Evolutionary conservation across 2,113 vertebrate genomes (phyloP).

Genomic region (Toxostoma redivivum): DNA sequence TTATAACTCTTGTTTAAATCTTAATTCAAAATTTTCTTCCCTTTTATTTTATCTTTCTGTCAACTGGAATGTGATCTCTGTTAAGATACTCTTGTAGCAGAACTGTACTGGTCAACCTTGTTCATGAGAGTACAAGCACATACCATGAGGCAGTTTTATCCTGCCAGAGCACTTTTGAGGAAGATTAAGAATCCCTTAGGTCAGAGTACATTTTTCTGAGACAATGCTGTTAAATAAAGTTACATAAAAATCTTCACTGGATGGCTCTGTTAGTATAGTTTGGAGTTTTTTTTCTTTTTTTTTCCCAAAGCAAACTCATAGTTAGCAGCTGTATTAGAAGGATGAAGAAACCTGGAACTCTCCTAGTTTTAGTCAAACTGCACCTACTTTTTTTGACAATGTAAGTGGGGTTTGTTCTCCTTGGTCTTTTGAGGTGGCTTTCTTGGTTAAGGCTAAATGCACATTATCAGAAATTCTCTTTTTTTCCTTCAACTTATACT

Average conservation of each 20-base stretch:
- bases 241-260: neutral
- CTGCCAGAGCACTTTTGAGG: neutral
- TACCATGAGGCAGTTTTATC: neutral
- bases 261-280: neutral
- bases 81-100: neutral
- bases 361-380: neutral
- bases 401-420: accelerated
- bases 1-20: neutral
- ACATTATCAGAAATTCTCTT: neutral
- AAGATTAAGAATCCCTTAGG: neutral
- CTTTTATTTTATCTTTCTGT: neutral
- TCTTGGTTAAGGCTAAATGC: neutral
- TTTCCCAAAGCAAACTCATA: neutral
- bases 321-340: neutral
- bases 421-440: neutral
- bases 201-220: neutral
- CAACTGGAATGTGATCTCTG: neutral
- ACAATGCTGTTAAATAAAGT: neutral
- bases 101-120: neutral
- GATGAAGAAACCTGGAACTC: neutral
- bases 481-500: neutral
- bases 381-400: neutral
- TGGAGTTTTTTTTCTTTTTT: neutral
- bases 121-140: neutral
- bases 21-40: neutral